Percentiles rank a stretch among this genome's conserved stretches.
phyloP scores from a whole-genome alignment of 2,797 vertebrate species.

The Selene dorsalis region DNA sequence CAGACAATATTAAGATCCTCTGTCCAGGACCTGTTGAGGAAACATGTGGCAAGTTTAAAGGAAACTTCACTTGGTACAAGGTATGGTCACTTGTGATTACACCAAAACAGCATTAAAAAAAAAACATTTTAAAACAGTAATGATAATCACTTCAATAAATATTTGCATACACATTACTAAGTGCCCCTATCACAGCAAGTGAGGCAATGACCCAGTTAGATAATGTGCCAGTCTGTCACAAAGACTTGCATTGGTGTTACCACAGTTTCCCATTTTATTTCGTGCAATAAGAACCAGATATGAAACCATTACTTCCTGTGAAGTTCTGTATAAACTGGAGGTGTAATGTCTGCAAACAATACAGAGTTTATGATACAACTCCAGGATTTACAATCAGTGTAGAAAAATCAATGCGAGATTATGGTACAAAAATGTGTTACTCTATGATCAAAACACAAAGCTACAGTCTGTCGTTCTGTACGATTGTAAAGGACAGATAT shows the following conservation, averaged over 20 bases:
- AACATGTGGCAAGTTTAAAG: rapidly evolving
- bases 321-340: background rate
- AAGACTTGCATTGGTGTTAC: background rate
- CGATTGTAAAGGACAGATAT: too few relatives aligned
- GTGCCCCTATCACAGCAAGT: background rate
- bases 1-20: rapidly evolving
- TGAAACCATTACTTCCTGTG: background rate
- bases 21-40: background rate
- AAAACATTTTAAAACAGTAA: background rate
- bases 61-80: conserved; percentile 74
- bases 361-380: background rate
- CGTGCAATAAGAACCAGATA: background rate
- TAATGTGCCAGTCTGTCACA: too few relatives aligned
- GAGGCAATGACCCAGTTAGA: background rate
- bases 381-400: background rate
- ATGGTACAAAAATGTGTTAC: too few relatives aligned
- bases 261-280: background rate
- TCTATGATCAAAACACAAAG: too few relatives aligned
- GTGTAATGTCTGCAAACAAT: background rate
- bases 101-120: background rate
- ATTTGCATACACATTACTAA: background rate
- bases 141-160: too few relatives aligned
- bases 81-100: conserved; percentile 44
- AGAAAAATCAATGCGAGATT: too few relatives aligned
- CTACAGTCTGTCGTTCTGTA: too few relatives aligned